Conservation (phyloP, 2,113 vertebrate genomes). For the Butorides virescens region DNA sequence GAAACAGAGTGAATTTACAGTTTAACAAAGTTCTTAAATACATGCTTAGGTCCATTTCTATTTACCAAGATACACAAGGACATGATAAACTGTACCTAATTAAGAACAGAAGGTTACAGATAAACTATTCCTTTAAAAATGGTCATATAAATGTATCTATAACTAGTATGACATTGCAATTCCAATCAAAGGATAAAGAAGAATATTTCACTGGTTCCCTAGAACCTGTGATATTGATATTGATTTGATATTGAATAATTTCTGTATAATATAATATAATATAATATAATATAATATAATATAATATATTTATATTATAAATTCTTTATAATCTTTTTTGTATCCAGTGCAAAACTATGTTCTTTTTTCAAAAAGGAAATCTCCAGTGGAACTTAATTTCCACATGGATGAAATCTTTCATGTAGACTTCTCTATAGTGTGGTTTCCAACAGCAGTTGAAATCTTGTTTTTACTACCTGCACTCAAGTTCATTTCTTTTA, state of each 20-base stretch:
- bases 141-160: background rate
- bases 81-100: background rate
- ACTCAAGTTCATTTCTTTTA: background rate
- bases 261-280: too few species aligned
- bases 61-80: background rate
- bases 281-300: too few species aligned
- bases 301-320: background rate
- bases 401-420: background rate
- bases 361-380: background rate
- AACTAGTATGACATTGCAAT: background rate
- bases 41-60: background rate
- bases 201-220: background rate
- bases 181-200: background rate
- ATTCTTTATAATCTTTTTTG: background rate
- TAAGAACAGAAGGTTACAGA: background rate
- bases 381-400: background rate
- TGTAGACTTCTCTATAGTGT: background rate
- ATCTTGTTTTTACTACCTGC: background rate
- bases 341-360: background rate
- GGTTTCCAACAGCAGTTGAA: background rate
- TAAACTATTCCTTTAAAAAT: background rate
- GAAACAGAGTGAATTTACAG: background rate
- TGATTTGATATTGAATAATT: background rate
- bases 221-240: background rate
- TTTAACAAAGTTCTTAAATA: background rate